These are phyloP conservation scores for Anguilla marmorata DNA, from an alignment of 2,797 vertebrate genomes.

Conservation along the genomic window DNA sequence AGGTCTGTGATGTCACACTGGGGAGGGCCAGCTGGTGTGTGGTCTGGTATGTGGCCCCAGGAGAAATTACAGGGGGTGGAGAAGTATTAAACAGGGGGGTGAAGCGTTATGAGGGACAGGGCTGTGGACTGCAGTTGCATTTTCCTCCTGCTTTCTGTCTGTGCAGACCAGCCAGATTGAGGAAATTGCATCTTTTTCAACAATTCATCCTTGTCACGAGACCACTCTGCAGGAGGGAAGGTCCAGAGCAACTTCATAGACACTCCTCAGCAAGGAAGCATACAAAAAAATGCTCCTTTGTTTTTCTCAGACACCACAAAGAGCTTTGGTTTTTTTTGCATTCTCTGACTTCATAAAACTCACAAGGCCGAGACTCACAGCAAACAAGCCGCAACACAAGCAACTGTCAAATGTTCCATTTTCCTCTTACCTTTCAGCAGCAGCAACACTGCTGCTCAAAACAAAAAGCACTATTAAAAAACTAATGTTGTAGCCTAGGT, in stretches of 20 bases:
- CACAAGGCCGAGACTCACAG: background rate
- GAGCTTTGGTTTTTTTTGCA: background rate
- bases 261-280: background rate
- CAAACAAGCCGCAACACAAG: background rate
- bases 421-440: background rate
- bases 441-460: background rate
- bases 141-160: background rate
- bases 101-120: background rate
- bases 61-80: background rate
- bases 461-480: background rate
- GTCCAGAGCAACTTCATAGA: background rate
- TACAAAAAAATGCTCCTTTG: background rate
- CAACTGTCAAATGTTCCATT: background rate
- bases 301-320: background rate
- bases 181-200: constrained; percentile 53
- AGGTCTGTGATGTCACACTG: background rate
- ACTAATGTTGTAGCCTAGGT: background rate
- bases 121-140: background rate
- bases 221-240: constrained; percentile 17
- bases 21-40: background rate
- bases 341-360: background rate
- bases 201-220: constrained; percentile 51
- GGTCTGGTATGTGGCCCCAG: background rate
- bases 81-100: background rate
- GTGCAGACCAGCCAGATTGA: background rate